Conservation (phyloP, 1,140 invertebrate genomes). For the Chymomyza costata region DNA sequence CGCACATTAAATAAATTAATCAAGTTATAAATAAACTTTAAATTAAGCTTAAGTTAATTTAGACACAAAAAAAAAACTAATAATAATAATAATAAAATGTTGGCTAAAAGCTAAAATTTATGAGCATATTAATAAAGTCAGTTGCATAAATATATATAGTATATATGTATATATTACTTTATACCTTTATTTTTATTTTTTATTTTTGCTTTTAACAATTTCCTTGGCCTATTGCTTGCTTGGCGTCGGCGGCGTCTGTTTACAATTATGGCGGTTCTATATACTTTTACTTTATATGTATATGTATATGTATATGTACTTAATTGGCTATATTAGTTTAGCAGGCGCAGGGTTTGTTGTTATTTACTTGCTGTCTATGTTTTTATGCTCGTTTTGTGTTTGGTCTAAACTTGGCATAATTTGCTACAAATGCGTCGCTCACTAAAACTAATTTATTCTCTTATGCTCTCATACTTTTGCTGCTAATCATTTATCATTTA, state of each 20-base stretch:
- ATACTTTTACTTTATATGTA: constrained; percentile 12
- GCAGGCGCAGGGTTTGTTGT: background rate
- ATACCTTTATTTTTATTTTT: too few species aligned
- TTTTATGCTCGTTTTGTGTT: constrained; percentile 6
- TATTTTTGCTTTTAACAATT: too few species aligned
- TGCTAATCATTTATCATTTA: constrained; percentile 3
- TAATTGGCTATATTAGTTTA: constrained; percentile 10
- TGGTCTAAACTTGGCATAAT: constrained; percentile 34
- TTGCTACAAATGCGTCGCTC: constrained; percentile 31
- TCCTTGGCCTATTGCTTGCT: too few species aligned
- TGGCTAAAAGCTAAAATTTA: too few species aligned
- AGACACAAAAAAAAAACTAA: too few species aligned
- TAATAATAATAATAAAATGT: too few species aligned
- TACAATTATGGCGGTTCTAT: too few species aligned
- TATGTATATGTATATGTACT: constrained; percentile 23
- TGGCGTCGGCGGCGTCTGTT: too few species aligned
- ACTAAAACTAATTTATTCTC: constrained; percentile 25
- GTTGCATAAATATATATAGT: too few species aligned
- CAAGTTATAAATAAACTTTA: constrained; percentile 31
- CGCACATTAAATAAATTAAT: constrained; percentile 46
- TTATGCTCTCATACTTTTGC: constrained; percentile 3
- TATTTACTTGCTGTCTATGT: constrained; percentile 6
- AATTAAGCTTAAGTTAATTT: constrained; percentile 17
- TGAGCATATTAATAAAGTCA: too few species aligned
- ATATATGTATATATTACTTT: too few species aligned